Conservation (phyloP, 2,888 invertebrate species). For the Limnephilus lunatus region DNA sequence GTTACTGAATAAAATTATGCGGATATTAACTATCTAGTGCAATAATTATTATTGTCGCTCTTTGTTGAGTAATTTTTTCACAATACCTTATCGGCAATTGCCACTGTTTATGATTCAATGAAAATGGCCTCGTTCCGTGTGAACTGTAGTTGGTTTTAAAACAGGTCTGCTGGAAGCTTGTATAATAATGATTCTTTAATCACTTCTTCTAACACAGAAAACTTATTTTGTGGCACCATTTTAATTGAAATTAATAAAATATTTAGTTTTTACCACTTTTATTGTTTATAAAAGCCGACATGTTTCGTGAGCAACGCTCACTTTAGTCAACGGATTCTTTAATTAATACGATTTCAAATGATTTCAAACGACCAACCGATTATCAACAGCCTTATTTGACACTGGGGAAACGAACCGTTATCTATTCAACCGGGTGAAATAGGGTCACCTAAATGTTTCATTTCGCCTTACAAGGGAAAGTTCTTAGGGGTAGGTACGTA, state of each 20-base stretch:
- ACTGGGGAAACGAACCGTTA: background rate
- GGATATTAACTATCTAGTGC: background rate
- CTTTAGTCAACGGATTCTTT: too few relatives aligned
- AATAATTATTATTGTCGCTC: background rate
- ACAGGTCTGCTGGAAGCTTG: background rate
- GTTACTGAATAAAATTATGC: background rate
- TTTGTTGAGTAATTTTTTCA: background rate
- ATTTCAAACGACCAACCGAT: background rate
- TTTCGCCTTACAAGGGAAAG: background rate
- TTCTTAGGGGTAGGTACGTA: too few relatives aligned
- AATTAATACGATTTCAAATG: background rate
- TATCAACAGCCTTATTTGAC: background rate
- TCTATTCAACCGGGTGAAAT: background rate
- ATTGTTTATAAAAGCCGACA: too few relatives aligned
- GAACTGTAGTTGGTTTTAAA: background rate
- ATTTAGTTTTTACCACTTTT: too few relatives aligned
- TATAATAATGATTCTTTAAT: background rate
- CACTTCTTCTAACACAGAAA: too few relatives aligned
- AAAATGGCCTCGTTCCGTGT: too few relatives aligned
- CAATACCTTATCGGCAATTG: background rate
- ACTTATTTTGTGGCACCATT: too few relatives aligned
- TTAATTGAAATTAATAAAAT: too few relatives aligned
- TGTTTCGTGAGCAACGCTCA: too few relatives aligned
- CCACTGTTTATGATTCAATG: background rate
- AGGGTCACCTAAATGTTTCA: background rate